These are phyloP conservation scores for Hesperophylax magnus DNA, from an alignment of 1,140 invertebrate species.

Conservation along the genomic window DNA sequence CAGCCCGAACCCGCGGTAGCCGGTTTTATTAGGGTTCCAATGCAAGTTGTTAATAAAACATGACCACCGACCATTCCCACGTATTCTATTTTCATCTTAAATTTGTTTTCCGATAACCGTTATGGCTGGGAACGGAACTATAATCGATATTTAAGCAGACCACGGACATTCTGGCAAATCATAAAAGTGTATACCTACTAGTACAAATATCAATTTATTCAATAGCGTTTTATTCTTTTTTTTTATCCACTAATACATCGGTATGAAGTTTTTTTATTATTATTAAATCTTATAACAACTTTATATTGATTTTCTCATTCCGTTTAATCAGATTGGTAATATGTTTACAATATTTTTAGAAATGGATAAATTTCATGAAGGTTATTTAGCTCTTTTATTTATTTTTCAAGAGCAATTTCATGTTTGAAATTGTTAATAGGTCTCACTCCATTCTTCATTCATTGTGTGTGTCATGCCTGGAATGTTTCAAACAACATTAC, in stretches of 20 bases:
- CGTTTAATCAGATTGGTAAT: no score
- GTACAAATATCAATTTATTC: no score
- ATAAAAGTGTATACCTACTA: no score
- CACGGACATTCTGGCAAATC: no score
- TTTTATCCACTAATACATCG: no score
- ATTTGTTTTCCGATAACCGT: conserved; percentile 41
- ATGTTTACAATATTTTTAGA: no score
- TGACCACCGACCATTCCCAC: conserved; percentile 67
- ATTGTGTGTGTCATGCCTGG: neutral
- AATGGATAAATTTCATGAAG: no score
- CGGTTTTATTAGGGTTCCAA: conserved; percentile 70
- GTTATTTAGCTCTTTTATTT: neutral
- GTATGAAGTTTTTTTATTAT: no score
- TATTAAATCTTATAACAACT: no score
- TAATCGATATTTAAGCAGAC: neutral
- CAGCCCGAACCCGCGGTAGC: conserved; percentile 40
- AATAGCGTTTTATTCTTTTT: no score
- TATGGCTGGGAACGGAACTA: neutral
- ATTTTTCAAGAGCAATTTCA: neutral
- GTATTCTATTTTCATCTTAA: conserved; percentile 62
- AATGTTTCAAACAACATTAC: conserved; percentile 17
- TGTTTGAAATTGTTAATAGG: conserved; percentile 14
- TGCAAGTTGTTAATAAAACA: conserved; percentile 72
- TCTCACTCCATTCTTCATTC: neutral
- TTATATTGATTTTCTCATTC: no score